Evolutionary conservation across 2,113 vertebrate genomes (phyloP).

Genomic region (Tympanuchus pallidicinctus): DNA sequence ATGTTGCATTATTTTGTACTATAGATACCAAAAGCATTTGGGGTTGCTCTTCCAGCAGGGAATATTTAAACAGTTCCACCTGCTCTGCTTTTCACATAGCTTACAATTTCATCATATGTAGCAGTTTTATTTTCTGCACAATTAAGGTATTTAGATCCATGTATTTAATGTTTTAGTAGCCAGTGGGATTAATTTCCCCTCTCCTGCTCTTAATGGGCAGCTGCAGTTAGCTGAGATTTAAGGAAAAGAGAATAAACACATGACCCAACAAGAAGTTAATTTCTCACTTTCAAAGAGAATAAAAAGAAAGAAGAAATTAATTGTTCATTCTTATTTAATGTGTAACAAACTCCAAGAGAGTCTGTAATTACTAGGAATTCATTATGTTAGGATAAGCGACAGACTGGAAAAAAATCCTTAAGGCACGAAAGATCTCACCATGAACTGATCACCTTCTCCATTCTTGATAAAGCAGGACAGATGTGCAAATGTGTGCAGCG

Average conservation of each 20-base stretch:
- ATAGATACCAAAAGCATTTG: not conserved
- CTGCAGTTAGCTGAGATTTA: not conserved
- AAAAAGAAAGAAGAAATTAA: accelerated
- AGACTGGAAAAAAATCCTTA: not conserved
- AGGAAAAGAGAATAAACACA: not conserved
- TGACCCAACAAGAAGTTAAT: not conserved
- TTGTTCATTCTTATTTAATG: not conserved
- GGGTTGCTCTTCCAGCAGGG: not conserved
- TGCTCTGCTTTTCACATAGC: not conserved
- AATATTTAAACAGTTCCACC: not conserved
- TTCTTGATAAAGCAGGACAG: not conserved
- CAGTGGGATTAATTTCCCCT: not conserved
- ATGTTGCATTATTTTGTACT: not conserved
- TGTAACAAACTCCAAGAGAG: not conserved
- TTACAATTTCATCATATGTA: not conserved
- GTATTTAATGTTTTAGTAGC: not conserved
- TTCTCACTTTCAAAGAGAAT: not conserved
- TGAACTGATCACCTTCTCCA: not conserved
- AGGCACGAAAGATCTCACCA: not conserved
- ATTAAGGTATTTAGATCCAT: not conserved
- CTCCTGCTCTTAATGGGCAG: not conserved
- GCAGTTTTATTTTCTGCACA: not conserved
- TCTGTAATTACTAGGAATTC: not conserved
- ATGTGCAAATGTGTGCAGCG: not conserved
- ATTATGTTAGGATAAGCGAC: not conserved